phyloP scores from a whole-genome alignment of 2,113 vertebrate genomes.

The Lutjanus erythropterus region DNA sequence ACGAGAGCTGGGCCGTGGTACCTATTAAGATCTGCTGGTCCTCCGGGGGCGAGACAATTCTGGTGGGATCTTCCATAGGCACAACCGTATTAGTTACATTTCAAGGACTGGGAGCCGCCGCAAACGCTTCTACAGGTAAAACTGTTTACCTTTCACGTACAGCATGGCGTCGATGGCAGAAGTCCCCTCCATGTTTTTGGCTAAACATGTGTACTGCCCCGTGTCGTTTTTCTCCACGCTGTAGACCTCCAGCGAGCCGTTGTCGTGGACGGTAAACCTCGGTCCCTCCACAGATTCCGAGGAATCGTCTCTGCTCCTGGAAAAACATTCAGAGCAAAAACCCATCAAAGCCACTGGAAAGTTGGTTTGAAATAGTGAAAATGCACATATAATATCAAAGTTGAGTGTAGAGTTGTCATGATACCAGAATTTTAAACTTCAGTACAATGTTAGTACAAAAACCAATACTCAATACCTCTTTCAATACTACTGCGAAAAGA shows the following conservation, averaged over 20 bases:
- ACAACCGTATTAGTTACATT: constrained; percentile 53
- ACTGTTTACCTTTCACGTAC: constrained; percentile 89
- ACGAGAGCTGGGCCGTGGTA: constrained; percentile 87
- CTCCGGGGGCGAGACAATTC: constrained; percentile 85
- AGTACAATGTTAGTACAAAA: too few species aligned
- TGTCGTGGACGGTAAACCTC: constrained; percentile 81
- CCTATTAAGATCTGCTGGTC: constrained; percentile 87
- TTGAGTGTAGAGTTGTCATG: too few species aligned
- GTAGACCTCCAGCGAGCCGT: constrained; percentile 91
- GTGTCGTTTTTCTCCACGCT: constrained; percentile 83
- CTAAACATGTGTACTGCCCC: constrained; percentile 90
- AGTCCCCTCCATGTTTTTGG: constrained; percentile 89
- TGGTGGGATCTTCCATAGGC: constrained; percentile 89
- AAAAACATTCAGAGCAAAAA: constrained; percentile 11
- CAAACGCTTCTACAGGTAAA: constrained; percentile 30
- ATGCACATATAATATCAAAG: too few species aligned
- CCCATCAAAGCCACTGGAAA: too few species aligned
- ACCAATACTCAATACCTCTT: too few species aligned
- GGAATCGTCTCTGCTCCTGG: constrained; percentile 90
- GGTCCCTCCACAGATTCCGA: constrained; percentile 78
- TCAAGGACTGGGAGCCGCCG: constrained; percentile 2
- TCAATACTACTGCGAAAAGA: too few species aligned
- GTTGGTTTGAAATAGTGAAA: too few species aligned
- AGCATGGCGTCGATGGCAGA: constrained; percentile 88
- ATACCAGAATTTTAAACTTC: too few species aligned